phyloP scores from a whole-genome alignment of 2,797 vertebrate genomes.

The Rhinatrema bivittatum region DNA sequence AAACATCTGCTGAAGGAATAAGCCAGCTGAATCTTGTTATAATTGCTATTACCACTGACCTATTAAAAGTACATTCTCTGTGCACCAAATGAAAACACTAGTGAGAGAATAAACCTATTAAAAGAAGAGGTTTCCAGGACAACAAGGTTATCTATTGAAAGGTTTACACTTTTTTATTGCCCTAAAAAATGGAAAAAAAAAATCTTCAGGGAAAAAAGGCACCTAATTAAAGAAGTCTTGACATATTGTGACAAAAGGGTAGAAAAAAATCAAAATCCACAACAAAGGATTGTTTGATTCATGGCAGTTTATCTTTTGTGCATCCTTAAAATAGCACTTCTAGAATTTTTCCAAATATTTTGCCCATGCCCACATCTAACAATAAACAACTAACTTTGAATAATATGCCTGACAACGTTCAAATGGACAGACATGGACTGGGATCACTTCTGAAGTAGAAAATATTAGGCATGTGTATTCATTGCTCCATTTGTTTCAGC shows the following conservation, averaged over 20 bases:
- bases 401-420: neutral
- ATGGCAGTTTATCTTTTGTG: conserved; percentile 35
- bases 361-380: conserved; percentile 17
- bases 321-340: conserved; percentile 36
- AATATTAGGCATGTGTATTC: no score
- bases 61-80: conserved; percentile 5
- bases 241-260: conserved; percentile 29
- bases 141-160: conserved; percentile 26
- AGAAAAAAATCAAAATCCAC: conserved; percentile 34
- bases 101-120: conserved; percentile 9
- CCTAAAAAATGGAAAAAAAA: neutral
- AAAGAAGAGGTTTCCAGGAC: conserved; percentile 17
- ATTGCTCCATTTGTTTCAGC: no score
- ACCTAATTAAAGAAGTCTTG: no score
- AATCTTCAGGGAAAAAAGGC: neutral
- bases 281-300: conserved; percentile 42
- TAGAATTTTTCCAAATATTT: conserved; percentile 28
- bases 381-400: conserved; percentile 22
- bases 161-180: conserved; percentile 23
- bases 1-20: conserved; percentile 38
- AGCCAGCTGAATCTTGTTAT: conserved; percentile 7
- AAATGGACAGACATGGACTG: conserved; percentile 15
- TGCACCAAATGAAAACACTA: neutral
- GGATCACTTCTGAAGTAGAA: no score
- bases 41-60: conserved; percentile 10